Evolutionary conservation across 2,797 vertebrate species (phyloP), one percentile per base, ranked within the genome.

Genomic region (Furcifer pardalis): DNA sequence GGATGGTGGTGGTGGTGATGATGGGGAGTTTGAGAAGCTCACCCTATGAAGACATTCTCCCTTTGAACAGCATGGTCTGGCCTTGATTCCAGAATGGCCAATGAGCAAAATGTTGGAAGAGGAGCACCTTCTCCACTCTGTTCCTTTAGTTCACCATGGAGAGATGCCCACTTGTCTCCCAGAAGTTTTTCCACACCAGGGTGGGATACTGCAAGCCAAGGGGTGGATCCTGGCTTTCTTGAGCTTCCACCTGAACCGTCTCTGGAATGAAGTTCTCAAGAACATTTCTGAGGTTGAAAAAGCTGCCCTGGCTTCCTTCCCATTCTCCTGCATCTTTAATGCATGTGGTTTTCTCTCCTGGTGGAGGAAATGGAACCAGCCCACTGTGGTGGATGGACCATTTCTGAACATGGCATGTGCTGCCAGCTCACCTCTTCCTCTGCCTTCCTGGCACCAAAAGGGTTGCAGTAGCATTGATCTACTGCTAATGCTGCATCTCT

Each of bases 121-220:
- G 23, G 30, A 8, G 1, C 32, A 19, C 17, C 15, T 5, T 6
- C 13, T 19, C 7, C 19, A 21, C 35, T n/a, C 63, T 12, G 10
- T 63, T 63, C 12, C 19, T 32, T 37, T 32, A 7, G 5, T 21
- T 68, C 65, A 19, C 17, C 5, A 17, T n/a, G 5, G 15, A 32
- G n/a, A n/a, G n/a, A 12, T 17, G 17, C 63, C 1, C 4, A 15
- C 4, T 17, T 13, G 30, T 32, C 13, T 17, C 30, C 63, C n/a
- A 32, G 32, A 66, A 35, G 32, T 66, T 30, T 3, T 65, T 4
- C 3, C n/a, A 32, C 10, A 35, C 13, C 63, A 66, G n/a, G n/a
- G 1, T 15, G 7, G 7, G 12, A 15, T 2, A 12, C 9, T 27
- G n/a, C n/a, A n/a, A n/a, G n/a, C n/a, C n/a, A n/a, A 2, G 27